Percentiles rank a stretch among this genome's conserved stretches.
Conservation (phyloP, 2,888 invertebrate species). For the Ephialtes manifestator region DNA sequence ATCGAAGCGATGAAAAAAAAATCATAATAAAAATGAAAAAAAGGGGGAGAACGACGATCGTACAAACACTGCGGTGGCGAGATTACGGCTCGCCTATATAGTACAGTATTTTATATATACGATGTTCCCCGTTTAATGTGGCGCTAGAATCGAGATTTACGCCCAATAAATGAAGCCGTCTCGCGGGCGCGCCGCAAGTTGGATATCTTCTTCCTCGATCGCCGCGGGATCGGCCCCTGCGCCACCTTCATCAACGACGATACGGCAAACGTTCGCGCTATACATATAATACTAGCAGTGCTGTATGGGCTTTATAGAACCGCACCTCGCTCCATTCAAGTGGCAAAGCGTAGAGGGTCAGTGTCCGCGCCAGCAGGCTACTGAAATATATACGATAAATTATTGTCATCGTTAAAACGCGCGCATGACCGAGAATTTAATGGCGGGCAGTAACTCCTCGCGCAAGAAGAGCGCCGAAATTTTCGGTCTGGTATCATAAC, state of each 20-base stretch:
- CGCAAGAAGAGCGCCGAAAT: constrained; percentile 75
- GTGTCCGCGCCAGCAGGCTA: constrained; percentile 75
- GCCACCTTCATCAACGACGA: constrained; percentile 61
- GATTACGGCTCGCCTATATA: constrained; percentile 44
- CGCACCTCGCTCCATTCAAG: constrained; percentile 62
- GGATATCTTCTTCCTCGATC: constrained; percentile 78
- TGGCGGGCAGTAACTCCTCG: constrained; percentile 74
- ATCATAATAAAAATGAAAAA: constrained; percentile 1
- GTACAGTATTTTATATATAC: constrained; percentile 52
- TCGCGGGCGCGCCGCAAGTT: constrained; percentile 59
- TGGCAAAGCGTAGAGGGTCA: constrained; percentile 72
- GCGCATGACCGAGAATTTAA: constrained; percentile 75
- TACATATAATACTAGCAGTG: constrained; percentile 14
- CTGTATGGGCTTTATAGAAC: constrained; percentile 52
- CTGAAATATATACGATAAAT: constrained; percentile 81
- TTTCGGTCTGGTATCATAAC: constrained; percentile 38
- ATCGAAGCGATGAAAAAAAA: constrained; percentile 24
- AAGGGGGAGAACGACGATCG: constrained; percentile 28
- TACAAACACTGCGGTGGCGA: constrained; percentile 13
- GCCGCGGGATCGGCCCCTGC: constrained; percentile 69
- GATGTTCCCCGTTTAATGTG: constrained; percentile 65
- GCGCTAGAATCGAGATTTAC: constrained; percentile 77
- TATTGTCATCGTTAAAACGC: constrained; percentile 80
- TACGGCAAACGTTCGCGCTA: constrained; percentile 8
- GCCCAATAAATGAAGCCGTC: constrained; percentile 79